phyloP scores from a whole-genome alignment of 2,797 vertebrate genomes.

The Labeo calbasu region DNA sequence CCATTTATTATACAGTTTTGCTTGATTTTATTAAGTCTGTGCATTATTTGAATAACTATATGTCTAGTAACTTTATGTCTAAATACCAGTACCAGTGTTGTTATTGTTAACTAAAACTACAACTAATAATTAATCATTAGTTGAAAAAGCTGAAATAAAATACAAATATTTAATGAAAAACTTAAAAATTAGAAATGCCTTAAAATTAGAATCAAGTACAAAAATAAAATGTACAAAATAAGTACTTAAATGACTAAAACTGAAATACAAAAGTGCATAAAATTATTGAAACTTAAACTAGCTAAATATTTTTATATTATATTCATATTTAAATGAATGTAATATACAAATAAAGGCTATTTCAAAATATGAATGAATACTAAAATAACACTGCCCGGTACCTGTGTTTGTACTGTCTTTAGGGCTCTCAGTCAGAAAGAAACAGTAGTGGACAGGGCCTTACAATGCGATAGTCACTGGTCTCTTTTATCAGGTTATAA shows the following conservation, averaged over 20 bases:
- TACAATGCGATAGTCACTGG: slow-evolving; percentile 73
- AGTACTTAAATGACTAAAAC: not conserved
- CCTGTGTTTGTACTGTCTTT: slow-evolving; percentile 69
- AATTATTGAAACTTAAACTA: not conserved
- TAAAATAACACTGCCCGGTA: slow-evolving; percentile 43
- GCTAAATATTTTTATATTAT: not conserved
- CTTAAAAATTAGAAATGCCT: not conserved
- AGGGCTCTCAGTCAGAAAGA: slow-evolving; percentile 66
- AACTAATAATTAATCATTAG: not conserved
- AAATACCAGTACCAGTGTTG: not conserved
- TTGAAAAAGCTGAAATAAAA: not conserved
- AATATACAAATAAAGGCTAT: not conserved
- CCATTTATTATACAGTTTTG: not conserved
- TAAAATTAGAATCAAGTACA: too few species aligned
- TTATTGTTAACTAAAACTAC: not conserved
- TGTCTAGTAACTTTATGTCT: too few species aligned
- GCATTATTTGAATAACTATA: not conserved
- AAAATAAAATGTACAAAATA: not conserved
- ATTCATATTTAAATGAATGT: not conserved
- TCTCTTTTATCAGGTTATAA: slow-evolving; percentile 80
- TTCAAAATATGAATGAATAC: not conserved
- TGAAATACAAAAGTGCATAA: not conserved
- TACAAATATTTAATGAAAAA: not conserved
- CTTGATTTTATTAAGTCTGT: not conserved
- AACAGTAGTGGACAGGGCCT: slow-evolving; percentile 74